These are phyloP conservation scores for Urosaurus nigricauda DNA, from an alignment of 2,797 vertebrate genomes.

Conservation along the genomic window DNA sequence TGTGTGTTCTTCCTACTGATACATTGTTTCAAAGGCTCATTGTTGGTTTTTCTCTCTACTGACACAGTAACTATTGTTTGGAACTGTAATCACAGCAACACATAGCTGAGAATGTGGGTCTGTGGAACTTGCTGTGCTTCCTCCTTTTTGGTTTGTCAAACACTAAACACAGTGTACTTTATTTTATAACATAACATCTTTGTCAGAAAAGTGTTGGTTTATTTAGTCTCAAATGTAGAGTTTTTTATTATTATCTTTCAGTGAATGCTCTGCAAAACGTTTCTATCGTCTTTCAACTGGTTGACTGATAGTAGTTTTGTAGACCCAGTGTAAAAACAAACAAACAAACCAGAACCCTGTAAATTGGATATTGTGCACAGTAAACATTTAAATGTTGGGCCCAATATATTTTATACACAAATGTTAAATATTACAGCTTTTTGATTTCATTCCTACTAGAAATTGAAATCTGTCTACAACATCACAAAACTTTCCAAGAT, in stretches of 20 bases:
- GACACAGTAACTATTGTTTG: constrained; percentile 78
- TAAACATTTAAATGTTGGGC: not conserved
- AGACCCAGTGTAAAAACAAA: not conserved
- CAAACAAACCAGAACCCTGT: not conserved
- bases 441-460: not conserved
- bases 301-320: constrained; percentile 29
- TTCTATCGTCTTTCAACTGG: constrained; percentile 55
- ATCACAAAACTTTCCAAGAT: not conserved
- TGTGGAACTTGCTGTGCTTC: constrained; percentile 66
- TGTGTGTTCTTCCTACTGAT: constrained; percentile 80
- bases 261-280: constrained; percentile 49
- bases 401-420: not conserved
- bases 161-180: constrained; percentile 42
- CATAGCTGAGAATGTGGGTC: constrained; percentile 79
- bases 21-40: constrained; percentile 74
- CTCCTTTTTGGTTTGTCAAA: constrained; percentile 60
- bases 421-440: not conserved
- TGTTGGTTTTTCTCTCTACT: constrained; percentile 68
- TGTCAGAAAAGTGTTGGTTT: constrained; percentile 59
- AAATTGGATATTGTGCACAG: not conserved
- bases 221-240: constrained; percentile 57
- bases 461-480: not conserved
- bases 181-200: constrained; percentile 70
- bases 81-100: constrained; percentile 65
- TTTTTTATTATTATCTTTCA: constrained; percentile 43